Conservation (phyloP, 2,113 vertebrate species). For the Elaphurus davidianus region DNA sequence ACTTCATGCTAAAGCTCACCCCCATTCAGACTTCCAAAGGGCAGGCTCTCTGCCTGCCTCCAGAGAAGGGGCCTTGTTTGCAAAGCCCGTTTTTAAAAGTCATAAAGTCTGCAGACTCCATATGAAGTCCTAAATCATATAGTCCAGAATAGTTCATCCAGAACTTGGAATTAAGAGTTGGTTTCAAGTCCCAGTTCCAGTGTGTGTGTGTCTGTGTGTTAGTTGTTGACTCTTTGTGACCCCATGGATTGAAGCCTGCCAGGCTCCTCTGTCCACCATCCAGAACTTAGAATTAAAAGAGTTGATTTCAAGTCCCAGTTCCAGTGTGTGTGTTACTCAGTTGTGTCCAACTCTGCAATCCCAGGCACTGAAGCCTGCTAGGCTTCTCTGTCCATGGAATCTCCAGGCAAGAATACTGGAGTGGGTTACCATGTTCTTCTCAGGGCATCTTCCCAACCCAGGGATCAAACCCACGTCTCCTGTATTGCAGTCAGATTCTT, state of each 20-base stretch:
- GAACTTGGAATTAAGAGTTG: neutral
- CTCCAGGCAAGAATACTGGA: neutral
- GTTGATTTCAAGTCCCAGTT: neutral
- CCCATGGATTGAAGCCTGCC: neutral
- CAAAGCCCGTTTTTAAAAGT: neutral
- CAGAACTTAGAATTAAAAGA: neutral
- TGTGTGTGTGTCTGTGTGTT: neutral
- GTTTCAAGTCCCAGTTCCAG: neutral
- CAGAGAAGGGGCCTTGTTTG: neutral
- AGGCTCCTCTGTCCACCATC: neutral
- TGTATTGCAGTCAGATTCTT: neutral
- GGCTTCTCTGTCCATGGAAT: neutral
- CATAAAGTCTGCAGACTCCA: neutral
- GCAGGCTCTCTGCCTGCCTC: neutral
- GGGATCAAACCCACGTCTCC: neutral
- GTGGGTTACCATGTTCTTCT: neutral
- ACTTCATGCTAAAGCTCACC: neutral
- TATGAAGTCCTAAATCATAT: neutral
- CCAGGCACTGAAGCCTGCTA: neutral
- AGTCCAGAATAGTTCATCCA: neutral
- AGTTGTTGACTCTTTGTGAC: neutral
- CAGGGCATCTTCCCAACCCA: neutral
- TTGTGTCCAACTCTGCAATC: neutral
- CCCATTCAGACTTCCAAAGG: neutral
- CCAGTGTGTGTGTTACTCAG: neutral